Evolutionary conservation across 2,113 vertebrate species (phyloP).

Genomic region (Cyanocitta stelleri): DNA sequence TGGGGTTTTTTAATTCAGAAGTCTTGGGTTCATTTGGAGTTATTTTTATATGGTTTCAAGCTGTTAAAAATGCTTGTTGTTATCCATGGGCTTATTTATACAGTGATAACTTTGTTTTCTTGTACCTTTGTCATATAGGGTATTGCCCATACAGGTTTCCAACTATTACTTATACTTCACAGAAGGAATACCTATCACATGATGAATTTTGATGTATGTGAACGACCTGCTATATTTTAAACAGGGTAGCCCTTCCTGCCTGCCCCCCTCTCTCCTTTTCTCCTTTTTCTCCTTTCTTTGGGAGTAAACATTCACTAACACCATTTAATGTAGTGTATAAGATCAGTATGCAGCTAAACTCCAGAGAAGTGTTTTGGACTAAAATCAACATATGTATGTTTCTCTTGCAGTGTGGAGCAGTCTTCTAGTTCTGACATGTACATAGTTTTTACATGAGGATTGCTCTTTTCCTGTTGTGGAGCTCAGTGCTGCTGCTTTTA

Average conservation of each 20-base stretch:
- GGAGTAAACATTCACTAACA: background rate
- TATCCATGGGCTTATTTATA: background rate
- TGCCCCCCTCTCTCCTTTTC: rapidly evolving
- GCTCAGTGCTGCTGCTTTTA: background rate
- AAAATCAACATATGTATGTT: background rate
- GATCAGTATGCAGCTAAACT: background rate
- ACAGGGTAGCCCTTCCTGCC: background rate
- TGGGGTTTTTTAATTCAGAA: background rate
- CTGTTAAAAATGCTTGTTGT: background rate
- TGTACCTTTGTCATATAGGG: background rate
- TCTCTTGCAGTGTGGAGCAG: background rate
- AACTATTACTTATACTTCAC: background rate
- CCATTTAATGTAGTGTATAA: background rate
- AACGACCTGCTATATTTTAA: background rate
- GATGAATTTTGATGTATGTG: background rate
- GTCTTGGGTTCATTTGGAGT: background rate
- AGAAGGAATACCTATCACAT: background rate
- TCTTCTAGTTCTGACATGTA: background rate
- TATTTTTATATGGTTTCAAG: background rate
- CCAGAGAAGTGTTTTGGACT: background rate
- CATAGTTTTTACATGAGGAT: background rate
- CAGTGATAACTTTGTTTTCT: background rate
- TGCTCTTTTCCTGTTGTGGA: background rate
- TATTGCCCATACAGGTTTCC: background rate
- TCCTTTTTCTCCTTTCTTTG: background rate